These are phyloP conservation scores for Drosophila lutescens DNA, from an alignment of 2,888 invertebrate genomes.

Conservation along the genomic window DNA sequence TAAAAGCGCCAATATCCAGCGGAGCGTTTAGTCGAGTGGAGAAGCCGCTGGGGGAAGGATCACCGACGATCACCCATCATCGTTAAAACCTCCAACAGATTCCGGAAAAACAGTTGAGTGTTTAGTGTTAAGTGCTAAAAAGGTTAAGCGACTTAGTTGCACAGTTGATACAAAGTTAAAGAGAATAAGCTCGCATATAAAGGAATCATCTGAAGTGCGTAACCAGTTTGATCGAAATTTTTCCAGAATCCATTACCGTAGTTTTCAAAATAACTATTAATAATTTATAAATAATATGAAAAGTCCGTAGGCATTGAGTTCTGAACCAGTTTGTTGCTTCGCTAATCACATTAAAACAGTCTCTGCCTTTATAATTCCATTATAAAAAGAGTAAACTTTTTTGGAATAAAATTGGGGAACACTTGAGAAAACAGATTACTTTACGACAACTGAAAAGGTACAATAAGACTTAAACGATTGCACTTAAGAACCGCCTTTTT, in stretches of 20 bases:
- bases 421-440: not conserved
- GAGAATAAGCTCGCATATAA: not conserved
- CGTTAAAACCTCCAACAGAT: not conserved
- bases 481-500: not conserved
- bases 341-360: slow-evolving; percentile 2
- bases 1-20: slow-evolving; percentile 46
- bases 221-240: not conserved
- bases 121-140: not conserved
- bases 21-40: slow-evolving; percentile 60
- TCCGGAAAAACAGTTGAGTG: slow-evolving; percentile 1
- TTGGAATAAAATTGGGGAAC: slow-evolving; percentile 1
- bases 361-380: slow-evolving; percentile 6
- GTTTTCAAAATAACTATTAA: not conserved
- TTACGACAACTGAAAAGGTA: not conserved
- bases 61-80: slow-evolving; percentile 16
- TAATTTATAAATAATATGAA: not conserved
- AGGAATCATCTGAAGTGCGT: not conserved
- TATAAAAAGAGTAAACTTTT: not conserved
- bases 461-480: not conserved
- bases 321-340: slow-evolving; percentile 20
- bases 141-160: not conserved
- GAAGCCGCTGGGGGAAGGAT: slow-evolving; percentile 64
- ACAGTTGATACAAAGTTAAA: not conserved
- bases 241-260: not conserved
- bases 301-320: not conserved